These are phyloP conservation scores for Trissoscelio sp. DNA, from an alignment of 2,888 invertebrate genomes.

Conservation along the genomic window DNA sequence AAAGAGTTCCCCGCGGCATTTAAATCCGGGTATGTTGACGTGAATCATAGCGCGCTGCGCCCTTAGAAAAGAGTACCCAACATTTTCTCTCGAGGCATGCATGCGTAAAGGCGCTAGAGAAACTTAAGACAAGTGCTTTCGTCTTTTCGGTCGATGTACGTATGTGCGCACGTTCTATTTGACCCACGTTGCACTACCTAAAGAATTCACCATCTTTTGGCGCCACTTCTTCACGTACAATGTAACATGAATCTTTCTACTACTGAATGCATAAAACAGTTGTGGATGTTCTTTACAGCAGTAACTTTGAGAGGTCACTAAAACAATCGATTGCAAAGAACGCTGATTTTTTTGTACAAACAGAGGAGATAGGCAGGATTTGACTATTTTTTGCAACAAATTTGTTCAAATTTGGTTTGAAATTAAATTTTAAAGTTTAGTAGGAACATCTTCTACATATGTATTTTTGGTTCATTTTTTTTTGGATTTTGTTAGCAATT, in stretches of 20 bases:
- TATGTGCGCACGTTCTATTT: constrained; percentile 48
- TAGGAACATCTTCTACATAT: too few relatives aligned
- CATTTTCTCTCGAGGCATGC: constrained; percentile 55
- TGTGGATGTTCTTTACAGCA: constrained; percentile 35
- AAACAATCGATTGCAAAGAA: constrained; percentile 36
- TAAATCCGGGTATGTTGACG: constrained; percentile 46
- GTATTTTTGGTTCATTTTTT: too few relatives aligned
- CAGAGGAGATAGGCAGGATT: too few relatives aligned
- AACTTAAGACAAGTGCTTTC: constrained; percentile 61
- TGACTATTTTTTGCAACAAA: too few relatives aligned
- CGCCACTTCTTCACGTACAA: constrained; percentile 47
- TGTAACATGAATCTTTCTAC: constrained; percentile 52
- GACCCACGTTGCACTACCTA: constrained; percentile 45
- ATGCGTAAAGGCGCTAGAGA: constrained; percentile 65
- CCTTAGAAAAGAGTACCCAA: constrained; percentile 39
- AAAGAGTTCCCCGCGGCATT: constrained; percentile 19
- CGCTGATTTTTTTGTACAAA: constrained; percentile 34
- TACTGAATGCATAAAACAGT: constrained; percentile 38
- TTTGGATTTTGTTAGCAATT: too few relatives aligned
- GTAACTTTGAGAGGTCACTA: constrained; percentile 20
- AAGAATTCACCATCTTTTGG: constrained; percentile 62
- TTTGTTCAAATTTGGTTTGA: too few relatives aligned
- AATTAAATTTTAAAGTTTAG: too few relatives aligned
- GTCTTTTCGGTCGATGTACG: constrained; percentile 63
- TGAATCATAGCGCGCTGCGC: constrained; percentile 13